Evolutionary conservation across 2,113 vertebrate species (phyloP).

Genomic region (Cercopithecus mona): DNA sequence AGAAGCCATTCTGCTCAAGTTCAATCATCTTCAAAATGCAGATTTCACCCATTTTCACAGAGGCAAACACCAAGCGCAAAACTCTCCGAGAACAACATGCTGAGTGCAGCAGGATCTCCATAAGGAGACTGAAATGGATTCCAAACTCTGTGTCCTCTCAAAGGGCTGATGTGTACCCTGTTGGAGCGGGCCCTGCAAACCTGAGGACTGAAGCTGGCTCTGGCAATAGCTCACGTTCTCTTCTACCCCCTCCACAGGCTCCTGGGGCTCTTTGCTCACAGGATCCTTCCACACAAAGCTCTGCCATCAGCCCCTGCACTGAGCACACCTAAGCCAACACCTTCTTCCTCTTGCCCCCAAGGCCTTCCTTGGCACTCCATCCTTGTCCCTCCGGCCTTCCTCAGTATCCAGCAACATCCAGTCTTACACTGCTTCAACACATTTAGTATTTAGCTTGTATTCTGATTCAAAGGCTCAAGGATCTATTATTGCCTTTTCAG

Average conservation of each 20-base stretch:
- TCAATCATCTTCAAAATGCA: not conserved
- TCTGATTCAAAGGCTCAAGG: not conserved
- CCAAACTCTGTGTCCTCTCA: not conserved
- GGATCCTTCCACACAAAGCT: not conserved
- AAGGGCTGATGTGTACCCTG: not conserved
- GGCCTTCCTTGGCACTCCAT: not conserved
- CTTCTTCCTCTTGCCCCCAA: not conserved
- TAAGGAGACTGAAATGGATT: not conserved
- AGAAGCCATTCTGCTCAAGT: not conserved
- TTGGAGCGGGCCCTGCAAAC: not conserved
- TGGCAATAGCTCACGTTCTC: rapidly evolving
- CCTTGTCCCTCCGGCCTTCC: not conserved
- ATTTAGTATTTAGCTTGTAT: no score
- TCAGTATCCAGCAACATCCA: not conserved
- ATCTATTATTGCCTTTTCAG: not conserved
- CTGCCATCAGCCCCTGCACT: rapidly evolving
- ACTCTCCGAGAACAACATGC: not conserved
- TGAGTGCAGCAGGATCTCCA: not conserved
- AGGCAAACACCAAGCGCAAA: not conserved
- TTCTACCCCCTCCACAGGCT: not conserved
- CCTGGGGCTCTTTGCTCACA: not conserved
- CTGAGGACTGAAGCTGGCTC: not conserved
- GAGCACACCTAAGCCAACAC: rapidly evolving
- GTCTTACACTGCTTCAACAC: not conserved
- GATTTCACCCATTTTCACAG: not conserved